Percentiles rank a stretch among this genome's conserved stretches.
These are phyloP conservation scores for Ameiurus melas DNA, from an alignment of 2,113 vertebrate species.

Conservation along the genomic window DNA sequence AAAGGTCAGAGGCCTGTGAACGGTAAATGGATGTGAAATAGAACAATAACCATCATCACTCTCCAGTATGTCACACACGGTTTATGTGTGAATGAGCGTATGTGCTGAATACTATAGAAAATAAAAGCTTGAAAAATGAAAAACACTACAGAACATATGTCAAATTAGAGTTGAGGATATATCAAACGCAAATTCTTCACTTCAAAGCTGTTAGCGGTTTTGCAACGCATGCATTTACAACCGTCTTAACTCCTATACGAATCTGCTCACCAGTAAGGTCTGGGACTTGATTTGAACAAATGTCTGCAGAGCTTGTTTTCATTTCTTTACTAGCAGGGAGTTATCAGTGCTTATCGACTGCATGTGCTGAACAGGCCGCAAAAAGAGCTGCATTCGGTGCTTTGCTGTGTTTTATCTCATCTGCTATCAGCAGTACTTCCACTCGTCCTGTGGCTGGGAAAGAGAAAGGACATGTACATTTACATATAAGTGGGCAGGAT, in stretches of 20 bases:
- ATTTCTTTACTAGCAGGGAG: slow-evolving; percentile 39
- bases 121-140: neutral
- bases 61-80: neutral
- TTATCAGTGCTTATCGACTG: slow-evolving; percentile 36
- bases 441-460: neutral
- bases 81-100: neutral
- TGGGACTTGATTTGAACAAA: slow-evolving; percentile 14
- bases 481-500: neutral
- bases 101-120: neutral
- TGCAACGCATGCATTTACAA: neutral
- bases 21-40: slow-evolving; percentile 17
- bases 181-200: neutral
- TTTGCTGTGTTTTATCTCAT: slow-evolving; percentile 37
- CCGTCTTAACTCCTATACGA: neutral
- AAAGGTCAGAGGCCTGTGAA: slow-evolving; percentile 33
- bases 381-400: slow-evolving; percentile 1
- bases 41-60: neutral
- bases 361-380: slow-evolving; percentile 40
- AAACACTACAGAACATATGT: neutral
- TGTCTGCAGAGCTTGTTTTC: slow-evolving; percentile 40
- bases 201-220: neutral
- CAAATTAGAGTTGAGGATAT: neutral
- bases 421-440: neutral
- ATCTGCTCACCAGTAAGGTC: neutral
- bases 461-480: neutral